Conservation (phyloP, 2,888 invertebrate species). For the Drosophila pseudotalamancana region DNA sequence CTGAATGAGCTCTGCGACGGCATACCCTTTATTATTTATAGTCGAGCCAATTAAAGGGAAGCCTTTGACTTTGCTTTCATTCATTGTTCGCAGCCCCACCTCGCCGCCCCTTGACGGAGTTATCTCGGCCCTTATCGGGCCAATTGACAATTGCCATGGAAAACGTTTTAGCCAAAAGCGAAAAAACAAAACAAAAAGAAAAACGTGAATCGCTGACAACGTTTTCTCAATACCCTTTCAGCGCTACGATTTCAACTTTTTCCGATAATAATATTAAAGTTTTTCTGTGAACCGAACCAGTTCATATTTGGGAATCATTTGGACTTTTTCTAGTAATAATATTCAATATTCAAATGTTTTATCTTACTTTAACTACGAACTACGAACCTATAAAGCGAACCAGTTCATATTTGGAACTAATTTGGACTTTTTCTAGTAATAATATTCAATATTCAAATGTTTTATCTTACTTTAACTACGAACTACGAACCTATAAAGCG, state of each 20-base stretch:
- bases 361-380: too few relatives aligned
- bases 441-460: too few relatives aligned
- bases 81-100: slow-evolving; percentile 8
- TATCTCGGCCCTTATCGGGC: slow-evolving; percentile 54
- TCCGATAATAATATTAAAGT: too few relatives aligned
- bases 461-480: too few relatives aligned
- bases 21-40: slow-evolving; percentile 58
- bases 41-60: slow-evolving; percentile 37
- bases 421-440: too few relatives aligned
- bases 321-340: too few relatives aligned
- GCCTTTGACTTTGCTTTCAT: slow-evolving; percentile 49
- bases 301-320: neutral
- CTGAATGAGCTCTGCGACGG: slow-evolving; percentile 50
- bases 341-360: too few relatives aligned
- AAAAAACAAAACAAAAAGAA: slow-evolving; percentile 32
- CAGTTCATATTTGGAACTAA: too few relatives aligned
- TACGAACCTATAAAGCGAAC: too few relatives aligned
- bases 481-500: too few relatives aligned
- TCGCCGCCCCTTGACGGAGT: slow-evolving; percentile 12
- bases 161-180: slow-evolving; percentile 61
- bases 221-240: slow-evolving; percentile 24
- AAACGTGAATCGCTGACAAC: neutral
- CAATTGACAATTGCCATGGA: slow-evolving; percentile 66
- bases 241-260: neutral
- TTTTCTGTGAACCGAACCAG: neutral